A percentile compares a stretch with the other conserved stretches of the same genome.
phyloP scores from a whole-genome alignment of 2,113 vertebrate species.

The Cheilinus undulatus region DNA sequence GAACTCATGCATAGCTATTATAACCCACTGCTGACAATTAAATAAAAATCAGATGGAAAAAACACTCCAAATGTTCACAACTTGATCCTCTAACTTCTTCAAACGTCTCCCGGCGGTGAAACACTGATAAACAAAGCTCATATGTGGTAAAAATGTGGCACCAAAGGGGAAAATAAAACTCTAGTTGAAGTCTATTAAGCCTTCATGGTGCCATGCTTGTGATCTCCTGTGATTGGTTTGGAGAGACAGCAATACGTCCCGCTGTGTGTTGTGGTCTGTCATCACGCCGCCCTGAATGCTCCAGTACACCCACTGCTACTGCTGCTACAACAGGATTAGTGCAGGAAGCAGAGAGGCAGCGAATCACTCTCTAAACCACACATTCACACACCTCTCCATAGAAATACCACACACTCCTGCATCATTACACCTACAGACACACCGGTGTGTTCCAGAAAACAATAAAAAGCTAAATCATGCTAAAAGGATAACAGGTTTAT shows the following conservation, averaged over 20 bases:
- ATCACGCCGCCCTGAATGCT: conserved; percentile 40
- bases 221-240: conserved; percentile 43
- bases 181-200: conserved; percentile 4
- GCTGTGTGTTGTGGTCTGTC: conserved; percentile 47
- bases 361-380: not conserved
- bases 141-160: not conserved
- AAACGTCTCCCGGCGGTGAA: conserved; percentile 2
- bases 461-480: conserved; percentile 6
- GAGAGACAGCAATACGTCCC: not conserved
- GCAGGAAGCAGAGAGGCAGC: not conserved
- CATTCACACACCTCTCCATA: not conserved
- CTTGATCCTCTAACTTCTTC: not conserved
- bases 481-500: conserved; percentile 42
- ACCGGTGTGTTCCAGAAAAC: conserved; percentile 2
- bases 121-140: not conserved
- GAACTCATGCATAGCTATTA: too few species aligned
- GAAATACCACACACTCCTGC: not conserved
- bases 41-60: too few species aligned
- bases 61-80: too few species aligned
- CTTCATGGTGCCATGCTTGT: conserved; percentile 5
- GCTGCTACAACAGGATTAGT: conserved; percentile 59
- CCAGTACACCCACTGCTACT: conserved; percentile 29
- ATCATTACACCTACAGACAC: not conserved
- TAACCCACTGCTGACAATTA: too few species aligned
- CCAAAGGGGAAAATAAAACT: conserved; percentile 8